phyloP scores from a whole-genome alignment of 2,797 vertebrate species.

The Chloroceryle inda region DNA sequence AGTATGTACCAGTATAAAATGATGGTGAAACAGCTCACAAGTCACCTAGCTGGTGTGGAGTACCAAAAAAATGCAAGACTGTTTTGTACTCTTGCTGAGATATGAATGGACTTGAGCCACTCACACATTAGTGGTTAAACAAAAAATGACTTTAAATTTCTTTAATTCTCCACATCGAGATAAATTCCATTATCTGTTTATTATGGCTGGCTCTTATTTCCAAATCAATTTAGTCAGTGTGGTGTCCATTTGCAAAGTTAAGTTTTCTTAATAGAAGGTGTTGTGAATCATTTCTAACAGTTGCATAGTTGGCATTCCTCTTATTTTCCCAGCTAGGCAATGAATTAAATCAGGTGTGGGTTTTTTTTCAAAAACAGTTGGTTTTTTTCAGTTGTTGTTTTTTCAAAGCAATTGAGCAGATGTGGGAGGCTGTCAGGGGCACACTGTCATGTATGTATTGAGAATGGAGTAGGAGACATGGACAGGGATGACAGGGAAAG shows the following conservation, averaged over 20 bases:
- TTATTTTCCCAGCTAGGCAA: slow-evolving; percentile 47
- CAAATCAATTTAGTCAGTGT: background rate
- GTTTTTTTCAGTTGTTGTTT: too few relatives aligned
- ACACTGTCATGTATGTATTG: background rate
- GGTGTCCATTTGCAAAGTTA: background rate
- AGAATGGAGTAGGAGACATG: background rate
- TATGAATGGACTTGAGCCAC: background rate
- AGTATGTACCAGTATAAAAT: background rate
- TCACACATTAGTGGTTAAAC: background rate
- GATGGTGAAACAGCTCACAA: background rate
- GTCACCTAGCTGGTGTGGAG: background rate
- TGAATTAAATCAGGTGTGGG: slow-evolving; percentile 33
- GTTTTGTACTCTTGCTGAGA: background rate
- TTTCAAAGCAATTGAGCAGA: background rate
- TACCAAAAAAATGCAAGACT: background rate
- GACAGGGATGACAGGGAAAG: background rate
- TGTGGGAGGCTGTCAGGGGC: background rate
- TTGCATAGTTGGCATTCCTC: slow-evolving; percentile 61
- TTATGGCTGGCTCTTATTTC: background rate
- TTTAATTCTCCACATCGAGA: background rate
- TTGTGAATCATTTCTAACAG: background rate
- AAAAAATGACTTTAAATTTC: background rate
- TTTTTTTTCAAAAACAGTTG: background rate
- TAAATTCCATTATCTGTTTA: background rate
- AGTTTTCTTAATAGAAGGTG: slow-evolving; percentile 6